phyloP scores from a whole-genome alignment of 2,113 vertebrate species.

The Athene cunicularia region DNA sequence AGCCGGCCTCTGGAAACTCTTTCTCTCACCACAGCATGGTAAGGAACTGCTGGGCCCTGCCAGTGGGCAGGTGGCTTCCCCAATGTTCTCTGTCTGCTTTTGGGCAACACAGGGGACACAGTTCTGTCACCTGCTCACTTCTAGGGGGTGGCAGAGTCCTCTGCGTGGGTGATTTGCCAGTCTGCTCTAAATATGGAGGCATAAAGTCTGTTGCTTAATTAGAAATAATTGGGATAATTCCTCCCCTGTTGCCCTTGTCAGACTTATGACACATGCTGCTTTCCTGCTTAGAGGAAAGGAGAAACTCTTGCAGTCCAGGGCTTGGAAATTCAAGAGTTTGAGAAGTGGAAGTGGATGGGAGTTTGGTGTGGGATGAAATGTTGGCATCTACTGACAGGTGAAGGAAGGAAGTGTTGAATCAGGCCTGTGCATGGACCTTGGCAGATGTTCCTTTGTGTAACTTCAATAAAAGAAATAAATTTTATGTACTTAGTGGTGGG shows the following conservation, averaged over 20 bases:
- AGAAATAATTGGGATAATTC: background rate
- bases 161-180: background rate
- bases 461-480: background rate
- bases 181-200: background rate
- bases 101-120: background rate
- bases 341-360: background rate
- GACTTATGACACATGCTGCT: background rate
- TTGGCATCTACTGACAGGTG: background rate
- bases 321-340: background rate
- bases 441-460: background rate
- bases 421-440: background rate
- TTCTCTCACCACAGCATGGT: slow-evolving; percentile 96
- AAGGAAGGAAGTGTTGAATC: background rate
- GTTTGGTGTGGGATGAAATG: background rate
- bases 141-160: background rate
- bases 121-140: background rate
- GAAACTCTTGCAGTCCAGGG: background rate
- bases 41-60: background rate
- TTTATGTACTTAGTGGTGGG: background rate
- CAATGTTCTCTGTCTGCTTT: rapidly evolving
- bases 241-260: background rate
- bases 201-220: background rate
- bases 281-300: background rate
- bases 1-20: slow-evolving; percentile 80
- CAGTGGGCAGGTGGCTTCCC: rapidly evolving